Percentiles rank a stretch among this genome's conserved stretches.
These are phyloP conservation scores for Atta colombica DNA, from an alignment of 1,140 invertebrate species.

Conservation along the genomic window DNA sequence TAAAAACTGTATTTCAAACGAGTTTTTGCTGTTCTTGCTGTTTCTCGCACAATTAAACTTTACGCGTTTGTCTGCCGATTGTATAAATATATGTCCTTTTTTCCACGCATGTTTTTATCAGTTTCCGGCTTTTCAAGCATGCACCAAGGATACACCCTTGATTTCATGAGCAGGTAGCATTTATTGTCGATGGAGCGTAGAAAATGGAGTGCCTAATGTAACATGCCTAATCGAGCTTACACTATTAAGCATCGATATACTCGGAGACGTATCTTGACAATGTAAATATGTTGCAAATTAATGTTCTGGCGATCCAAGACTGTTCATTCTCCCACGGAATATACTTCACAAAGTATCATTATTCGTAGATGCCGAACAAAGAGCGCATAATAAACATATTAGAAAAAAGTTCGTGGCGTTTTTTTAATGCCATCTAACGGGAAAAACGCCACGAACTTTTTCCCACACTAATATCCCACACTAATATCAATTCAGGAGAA, in stretches of 20 bases:
- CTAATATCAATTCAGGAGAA: not conserved
- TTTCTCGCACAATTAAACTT: conserved; percentile 21
- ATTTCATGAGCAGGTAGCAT: conserved; percentile 36
- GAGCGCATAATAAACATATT: conserved; percentile 8
- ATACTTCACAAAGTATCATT: not conserved
- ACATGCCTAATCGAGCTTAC: conserved; percentile 70
- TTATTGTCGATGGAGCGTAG: conserved; percentile 55
- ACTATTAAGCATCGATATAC: conserved; percentile 48
- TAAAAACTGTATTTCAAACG: not conserved
- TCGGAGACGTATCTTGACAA: conserved; percentile 36
- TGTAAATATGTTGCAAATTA: conserved; percentile 56
- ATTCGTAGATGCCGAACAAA: not conserved
- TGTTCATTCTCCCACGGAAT: conserved; percentile 29
- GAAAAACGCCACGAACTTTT: too few relatives aligned
- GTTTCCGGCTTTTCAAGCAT: conserved; percentile 63
- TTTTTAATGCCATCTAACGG: too few relatives aligned
- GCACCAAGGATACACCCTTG: not conserved
- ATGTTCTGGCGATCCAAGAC: conserved; percentile 25
- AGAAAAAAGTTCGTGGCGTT: too few relatives aligned
- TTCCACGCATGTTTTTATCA: conserved; percentile 12
- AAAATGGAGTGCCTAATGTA: conserved; percentile 72
- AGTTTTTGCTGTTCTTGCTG: not conserved
- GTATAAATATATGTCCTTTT: conserved; percentile 2
- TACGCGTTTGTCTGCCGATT: not conserved
- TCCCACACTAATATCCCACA: too few relatives aligned